Conservation (phyloP, 2,797 vertebrate species). For the Cephalopachus bancanus region DNA sequence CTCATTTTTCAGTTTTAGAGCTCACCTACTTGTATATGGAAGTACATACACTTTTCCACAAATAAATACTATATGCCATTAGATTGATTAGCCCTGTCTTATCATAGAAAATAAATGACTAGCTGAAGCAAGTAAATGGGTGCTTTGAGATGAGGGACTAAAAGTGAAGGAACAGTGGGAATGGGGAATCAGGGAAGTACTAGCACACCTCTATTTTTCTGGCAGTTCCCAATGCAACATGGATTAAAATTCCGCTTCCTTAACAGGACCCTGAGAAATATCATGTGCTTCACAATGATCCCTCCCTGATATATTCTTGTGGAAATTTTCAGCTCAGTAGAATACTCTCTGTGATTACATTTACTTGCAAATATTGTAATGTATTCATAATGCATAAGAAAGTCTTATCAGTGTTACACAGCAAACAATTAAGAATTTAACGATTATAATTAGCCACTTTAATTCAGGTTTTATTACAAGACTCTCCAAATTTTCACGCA, state of each 20-base stretch:
- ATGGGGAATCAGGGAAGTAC: accelerated
- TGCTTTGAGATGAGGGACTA: not conserved
- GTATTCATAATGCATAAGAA: constrained; percentile 18
- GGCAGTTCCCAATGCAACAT: not conserved
- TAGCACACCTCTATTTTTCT: not conserved
- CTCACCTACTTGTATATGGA: not conserved
- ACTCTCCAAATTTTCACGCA: constrained; percentile 22
- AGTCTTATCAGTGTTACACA: constrained; percentile 50
- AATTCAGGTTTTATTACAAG: constrained; percentile 58
- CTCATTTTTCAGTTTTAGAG: not conserved
- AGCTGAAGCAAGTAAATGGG: not conserved
- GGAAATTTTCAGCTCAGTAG: not conserved
- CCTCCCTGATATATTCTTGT: not conserved
- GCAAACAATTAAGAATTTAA: constrained; percentile 57
- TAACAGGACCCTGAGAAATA: not conserved
- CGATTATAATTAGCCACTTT: constrained; percentile 66
- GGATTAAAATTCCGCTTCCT: constrained; percentile 55
- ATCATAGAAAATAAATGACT: not conserved
- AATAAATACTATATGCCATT: not conserved
- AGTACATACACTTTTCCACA: not conserved
- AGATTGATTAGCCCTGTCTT: not conserved
- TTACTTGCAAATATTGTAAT: constrained; percentile 73
- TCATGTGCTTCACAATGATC: not conserved
- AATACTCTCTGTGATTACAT: not conserved
- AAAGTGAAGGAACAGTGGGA: not conserved